Base-by-base conservation (phyloP, 2,888 invertebrate genomes). In the Ceriagrion tenellum region DNA sequence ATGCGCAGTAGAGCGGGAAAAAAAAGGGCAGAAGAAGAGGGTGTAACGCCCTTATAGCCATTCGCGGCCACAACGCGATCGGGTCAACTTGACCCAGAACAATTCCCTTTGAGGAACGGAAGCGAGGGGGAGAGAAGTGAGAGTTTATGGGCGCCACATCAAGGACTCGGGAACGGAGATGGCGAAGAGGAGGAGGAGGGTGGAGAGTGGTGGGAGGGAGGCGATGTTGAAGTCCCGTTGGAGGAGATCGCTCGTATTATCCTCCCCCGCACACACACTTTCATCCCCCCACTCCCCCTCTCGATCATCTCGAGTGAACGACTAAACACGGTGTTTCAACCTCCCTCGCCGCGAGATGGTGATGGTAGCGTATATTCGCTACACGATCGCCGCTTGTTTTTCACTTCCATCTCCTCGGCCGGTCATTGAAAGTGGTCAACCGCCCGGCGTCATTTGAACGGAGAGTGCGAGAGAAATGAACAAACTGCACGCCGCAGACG, bases 21-120 rank as follows among this genome's bases (percentile, higher is more conserved):
- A 16, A 81, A 81, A 35, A 81, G n/a, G 35, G 35, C 18, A 10
- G 59, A 16, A 59, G 0, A 59, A 20, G 30, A 35, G 81, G 30
- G 35, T 16, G 81, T 23, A 81, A 35, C 35, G 81, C 30, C 81
- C 16, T 26, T n/a, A 13, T 3, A 13, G 16, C 35, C 40, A 47
- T 69, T n/a, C n/a, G 63, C 47, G 35, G 93, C 69, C 47, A n/a
- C n/a, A 55, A 69, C 93, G 69, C 74, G 74, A 74, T 93, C 35
- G 81, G 81, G 30, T 74, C 69, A 93, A 35, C 47, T 69, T 93
- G 93, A 93, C 93, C 93, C 93, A 93, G 69, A 93, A 55, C 93
- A 69, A 93, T 93, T 59, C 47, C 63, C 59, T 59, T 23, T 74
- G 81, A 23, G 69, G 93, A 93, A 93, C 93, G 93, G 93, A 91